A percentile compares a stretch with the other conserved stretches of the same genome.
phyloP scores from a whole-genome alignment of 2,888 invertebrate genomes.

The Clunio marinus region DNA sequence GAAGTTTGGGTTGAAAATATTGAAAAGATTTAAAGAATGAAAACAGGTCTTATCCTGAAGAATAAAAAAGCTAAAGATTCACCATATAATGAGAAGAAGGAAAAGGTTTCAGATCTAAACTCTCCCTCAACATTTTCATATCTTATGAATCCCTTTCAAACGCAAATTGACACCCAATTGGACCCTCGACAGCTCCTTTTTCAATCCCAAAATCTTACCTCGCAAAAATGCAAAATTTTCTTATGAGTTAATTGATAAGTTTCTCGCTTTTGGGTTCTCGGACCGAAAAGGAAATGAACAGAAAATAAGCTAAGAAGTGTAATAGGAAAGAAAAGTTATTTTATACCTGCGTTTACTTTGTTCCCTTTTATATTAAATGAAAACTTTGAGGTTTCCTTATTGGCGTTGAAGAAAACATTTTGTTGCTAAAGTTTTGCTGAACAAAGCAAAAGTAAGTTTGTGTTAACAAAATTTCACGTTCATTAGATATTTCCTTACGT shows the following conservation, averaged over 20 bases:
- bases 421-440: no score
- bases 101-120: neutral
- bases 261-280: no score
- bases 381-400: no score
- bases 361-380: no score
- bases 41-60: neutral
- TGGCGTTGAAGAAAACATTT: no score
- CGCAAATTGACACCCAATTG: neutral
- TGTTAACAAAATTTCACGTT: no score
- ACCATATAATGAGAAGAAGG: neutral
- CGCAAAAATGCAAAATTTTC: neutral
- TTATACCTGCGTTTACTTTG: no score
- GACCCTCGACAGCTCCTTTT: no score
- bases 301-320: no score
- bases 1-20: neutral
- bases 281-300: neutral
- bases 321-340: no score
- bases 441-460: no score
- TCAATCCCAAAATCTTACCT: neutral
- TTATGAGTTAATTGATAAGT: constrained; percentile 21
- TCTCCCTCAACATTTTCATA: neutral
- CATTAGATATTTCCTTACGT: no score
- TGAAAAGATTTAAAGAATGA: neutral
- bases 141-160: neutral
- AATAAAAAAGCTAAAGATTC: neutral